Percentiles rank a stretch among this genome's conserved stretches.
phyloP scores from a whole-genome alignment of 2,888 invertebrate genomes.

The Drosophila melanosoma region DNA sequence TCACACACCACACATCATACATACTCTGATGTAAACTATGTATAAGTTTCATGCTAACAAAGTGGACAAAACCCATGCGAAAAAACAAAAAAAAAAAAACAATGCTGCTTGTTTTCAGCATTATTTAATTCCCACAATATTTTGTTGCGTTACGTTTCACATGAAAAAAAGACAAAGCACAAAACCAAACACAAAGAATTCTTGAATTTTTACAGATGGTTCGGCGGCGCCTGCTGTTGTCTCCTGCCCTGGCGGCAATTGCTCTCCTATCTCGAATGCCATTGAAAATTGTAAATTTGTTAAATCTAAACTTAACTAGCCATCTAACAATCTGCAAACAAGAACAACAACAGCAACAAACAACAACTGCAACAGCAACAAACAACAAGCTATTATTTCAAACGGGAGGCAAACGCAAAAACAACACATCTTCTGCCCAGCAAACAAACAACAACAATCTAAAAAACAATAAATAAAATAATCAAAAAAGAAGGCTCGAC shows the following conservation, averaged over 20 bases:
- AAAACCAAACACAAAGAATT: slow-evolving; percentile 61
- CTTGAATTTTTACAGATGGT: slow-evolving; percentile 82
- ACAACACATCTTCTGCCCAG: slow-evolving; percentile 37
- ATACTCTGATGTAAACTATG: slow-evolving; percentile 17
- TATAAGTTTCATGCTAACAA: slow-evolving; percentile 60
- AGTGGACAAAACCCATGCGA: slow-evolving; percentile 42
- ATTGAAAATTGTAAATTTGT: slow-evolving; percentile 32
- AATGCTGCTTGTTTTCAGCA: slow-evolving; percentile 36
- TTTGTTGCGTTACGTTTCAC: slow-evolving; percentile 51
- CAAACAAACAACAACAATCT: slow-evolving; percentile 9
- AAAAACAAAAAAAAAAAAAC: not conserved
- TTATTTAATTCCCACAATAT: slow-evolving; percentile 23
- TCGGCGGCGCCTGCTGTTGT: slow-evolving; percentile 80
- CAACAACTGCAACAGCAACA: slow-evolving; percentile 25
- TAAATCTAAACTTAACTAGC: slow-evolving; percentile 31
- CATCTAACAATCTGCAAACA: slow-evolving; percentile 24
- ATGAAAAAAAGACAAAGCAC: slow-evolving; percentile 23
- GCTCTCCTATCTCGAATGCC: slow-evolving; percentile 72
- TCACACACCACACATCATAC: not conserved
- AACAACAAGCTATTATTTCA: slow-evolving; percentile 25
- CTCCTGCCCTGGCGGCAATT: slow-evolving; percentile 78
- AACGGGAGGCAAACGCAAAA: slow-evolving; percentile 34
- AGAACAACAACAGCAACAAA: slow-evolving; percentile 29
- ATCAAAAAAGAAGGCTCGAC: slow-evolving; percentile 44
- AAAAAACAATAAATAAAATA: slow-evolving; percentile 23